phyloP scores from a whole-genome alignment of 2,797 vertebrate genomes.

The Lophotriccus pileatus region DNA sequence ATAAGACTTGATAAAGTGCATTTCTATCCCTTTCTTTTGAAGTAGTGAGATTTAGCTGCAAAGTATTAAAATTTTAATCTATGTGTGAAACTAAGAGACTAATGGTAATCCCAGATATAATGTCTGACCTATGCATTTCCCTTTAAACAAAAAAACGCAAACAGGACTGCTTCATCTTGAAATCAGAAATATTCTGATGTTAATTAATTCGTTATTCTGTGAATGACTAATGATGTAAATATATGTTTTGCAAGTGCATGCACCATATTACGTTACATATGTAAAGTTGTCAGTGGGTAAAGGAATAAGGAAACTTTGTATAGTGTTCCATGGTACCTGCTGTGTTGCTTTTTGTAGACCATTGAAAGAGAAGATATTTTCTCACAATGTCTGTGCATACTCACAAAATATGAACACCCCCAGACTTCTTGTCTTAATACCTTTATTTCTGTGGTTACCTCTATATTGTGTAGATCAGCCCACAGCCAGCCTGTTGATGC shows the following conservation, averaged over 20 bases:
- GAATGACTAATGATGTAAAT: slow-evolving; percentile 47
- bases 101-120: slow-evolving; percentile 5
- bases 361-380: neutral
- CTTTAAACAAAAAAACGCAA: slow-evolving; percentile 21
- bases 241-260: slow-evolving; percentile 38
- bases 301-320: neutral
- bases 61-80: slow-evolving; percentile 48
- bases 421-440: neutral
- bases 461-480: neutral
- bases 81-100: slow-evolving; percentile 53
- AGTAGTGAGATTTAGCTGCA: neutral
- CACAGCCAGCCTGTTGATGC: neutral
- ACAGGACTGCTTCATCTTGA: slow-evolving; percentile 11
- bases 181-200: slow-evolving; percentile 46
- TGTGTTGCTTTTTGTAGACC: neutral
- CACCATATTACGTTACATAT: slow-evolving; percentile 14
- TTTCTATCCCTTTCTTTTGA: neutral
- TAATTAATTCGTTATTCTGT: slow-evolving; percentile 49
- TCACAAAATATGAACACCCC: neutral
- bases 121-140: slow-evolving; percentile 15
- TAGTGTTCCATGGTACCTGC: neutral
- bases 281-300: slow-evolving; percentile 38
- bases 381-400: neutral
- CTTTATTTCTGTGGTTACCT: neutral
- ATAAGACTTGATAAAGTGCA: neutral